phyloP scores from a whole-genome alignment of 2,888 invertebrate genomes.

The Drosophila monieri region DNA sequence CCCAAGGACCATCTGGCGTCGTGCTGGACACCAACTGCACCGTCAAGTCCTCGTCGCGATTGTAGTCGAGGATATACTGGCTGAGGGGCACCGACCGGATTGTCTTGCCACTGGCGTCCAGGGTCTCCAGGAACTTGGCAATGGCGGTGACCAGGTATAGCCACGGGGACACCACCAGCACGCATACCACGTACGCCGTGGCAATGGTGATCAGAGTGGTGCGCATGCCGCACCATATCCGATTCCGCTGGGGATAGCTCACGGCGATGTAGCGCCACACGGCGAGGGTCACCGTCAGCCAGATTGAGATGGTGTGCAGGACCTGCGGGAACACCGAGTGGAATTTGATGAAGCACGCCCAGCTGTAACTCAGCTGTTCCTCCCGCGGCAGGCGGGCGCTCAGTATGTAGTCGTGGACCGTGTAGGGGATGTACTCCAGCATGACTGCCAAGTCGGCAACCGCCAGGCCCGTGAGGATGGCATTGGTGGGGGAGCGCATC shows the following conservation, averaged over 20 bases:
- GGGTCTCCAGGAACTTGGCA: constrained; percentile 85
- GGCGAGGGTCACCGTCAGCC: constrained; percentile 95
- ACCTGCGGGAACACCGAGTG: constrained; percentile 96
- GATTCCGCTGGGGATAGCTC: constrained; percentile 91
- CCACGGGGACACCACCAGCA: constrained; percentile 88
- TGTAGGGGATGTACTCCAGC: constrained; percentile 96
- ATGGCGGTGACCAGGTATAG: constrained; percentile 92
- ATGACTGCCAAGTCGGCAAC: constrained; percentile 97
- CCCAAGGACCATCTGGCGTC: constrained; percentile 63
- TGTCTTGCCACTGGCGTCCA: constrained; percentile 81
- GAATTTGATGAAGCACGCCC: constrained; percentile 93
- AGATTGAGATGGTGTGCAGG: constrained; percentile 95
- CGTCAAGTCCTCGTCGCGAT: constrained; percentile 62
- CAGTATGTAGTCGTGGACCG: constrained; percentile 91
- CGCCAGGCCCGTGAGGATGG: constrained; percentile 94
- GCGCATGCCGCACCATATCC: constrained; percentile 92
- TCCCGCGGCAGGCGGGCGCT: constrained; percentile 83
- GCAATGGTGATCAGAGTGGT: constrained; percentile 91
- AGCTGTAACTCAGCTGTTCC: constrained; percentile 88
- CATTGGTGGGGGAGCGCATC: constrained; percentile 96
- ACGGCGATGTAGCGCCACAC: constrained; percentile 97
- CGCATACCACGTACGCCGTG: constrained; percentile 92
- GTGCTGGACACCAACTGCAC: constrained; percentile 73
- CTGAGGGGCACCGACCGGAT: constrained; percentile 68
- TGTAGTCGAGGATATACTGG: constrained; percentile 74